These are phyloP conservation scores for Zosterops hypoxanthus DNA, from an alignment of 2,113 vertebrate species.

Conservation along the genomic window DNA sequence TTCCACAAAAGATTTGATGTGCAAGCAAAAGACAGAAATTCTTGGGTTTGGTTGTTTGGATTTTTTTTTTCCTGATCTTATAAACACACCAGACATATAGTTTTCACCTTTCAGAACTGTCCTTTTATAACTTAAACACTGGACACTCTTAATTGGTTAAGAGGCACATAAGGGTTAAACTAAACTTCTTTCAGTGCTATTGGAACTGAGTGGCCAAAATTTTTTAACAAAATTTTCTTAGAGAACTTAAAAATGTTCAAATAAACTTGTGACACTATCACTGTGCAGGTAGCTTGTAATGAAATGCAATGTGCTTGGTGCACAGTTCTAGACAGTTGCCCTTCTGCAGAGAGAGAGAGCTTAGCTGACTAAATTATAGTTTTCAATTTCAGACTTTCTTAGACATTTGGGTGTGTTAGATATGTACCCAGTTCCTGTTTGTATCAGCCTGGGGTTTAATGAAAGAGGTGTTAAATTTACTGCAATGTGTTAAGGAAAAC, in stretches of 20 bases:
- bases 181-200: background rate
- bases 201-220: background rate
- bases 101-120: background rate
- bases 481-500: background rate
- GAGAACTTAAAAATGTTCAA: background rate
- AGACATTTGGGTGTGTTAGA: background rate
- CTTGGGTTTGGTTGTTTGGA: background rate
- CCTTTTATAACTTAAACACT: background rate
- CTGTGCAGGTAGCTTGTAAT: background rate
- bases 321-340: background rate
- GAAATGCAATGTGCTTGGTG: background rate
- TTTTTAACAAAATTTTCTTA: background rate
- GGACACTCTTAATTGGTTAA: background rate
- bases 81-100: background rate
- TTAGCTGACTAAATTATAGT: background rate
- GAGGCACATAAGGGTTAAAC: background rate
- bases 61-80: accelerated
- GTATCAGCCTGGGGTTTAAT: background rate
- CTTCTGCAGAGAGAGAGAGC: background rate
- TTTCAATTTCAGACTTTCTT: background rate
- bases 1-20: background rate
- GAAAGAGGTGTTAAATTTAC: background rate
- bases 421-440: background rate
- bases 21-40: background rate
- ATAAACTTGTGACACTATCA: background rate